phyloP scores from a whole-genome alignment of 2,797 vertebrate genomes.

The Vipera latastei region DNA sequence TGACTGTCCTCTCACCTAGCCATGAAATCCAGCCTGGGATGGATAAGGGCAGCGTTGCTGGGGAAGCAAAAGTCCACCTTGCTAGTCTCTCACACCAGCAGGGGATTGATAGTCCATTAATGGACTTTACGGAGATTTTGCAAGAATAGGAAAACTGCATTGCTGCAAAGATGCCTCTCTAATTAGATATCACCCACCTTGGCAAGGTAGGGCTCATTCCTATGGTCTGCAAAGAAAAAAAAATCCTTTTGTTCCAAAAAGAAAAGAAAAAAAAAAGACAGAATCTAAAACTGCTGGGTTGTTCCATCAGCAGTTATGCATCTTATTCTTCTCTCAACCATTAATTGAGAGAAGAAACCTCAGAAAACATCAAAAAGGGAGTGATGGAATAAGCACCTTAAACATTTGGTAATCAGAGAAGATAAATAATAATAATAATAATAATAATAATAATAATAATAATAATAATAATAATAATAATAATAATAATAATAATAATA shows the following conservation, averaged over 20 bases:
- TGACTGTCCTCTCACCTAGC: too few species aligned
- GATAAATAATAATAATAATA: too few species aligned
- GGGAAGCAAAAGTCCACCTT: too few species aligned
- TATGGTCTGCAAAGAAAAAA: background rate
- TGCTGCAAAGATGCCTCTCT: too few species aligned
- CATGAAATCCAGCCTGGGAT: too few species aligned
- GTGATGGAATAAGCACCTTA: background rate
- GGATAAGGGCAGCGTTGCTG: too few species aligned
- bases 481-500: too few species aligned
- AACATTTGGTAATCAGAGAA: background rate
- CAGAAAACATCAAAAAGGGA: background rate
- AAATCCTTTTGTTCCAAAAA: background rate
- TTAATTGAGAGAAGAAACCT: background rate
- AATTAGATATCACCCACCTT: background rate
- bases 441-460: too few species aligned
- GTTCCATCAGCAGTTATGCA: background rate
- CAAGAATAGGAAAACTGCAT: too few species aligned
- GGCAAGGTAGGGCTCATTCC: background rate
- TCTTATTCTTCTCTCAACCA: background rate
- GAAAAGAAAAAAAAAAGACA: background rate
- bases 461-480: too few species aligned
- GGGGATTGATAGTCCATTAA: too few species aligned
- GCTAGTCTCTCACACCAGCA: too few species aligned
- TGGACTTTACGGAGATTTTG: background rate
- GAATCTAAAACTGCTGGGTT: background rate